Evolutionary conservation across 2,113 vertebrate genomes (phyloP), one percentile per base, ranked within the genome.

Genomic region (Crypturellus undulatus): DNA sequence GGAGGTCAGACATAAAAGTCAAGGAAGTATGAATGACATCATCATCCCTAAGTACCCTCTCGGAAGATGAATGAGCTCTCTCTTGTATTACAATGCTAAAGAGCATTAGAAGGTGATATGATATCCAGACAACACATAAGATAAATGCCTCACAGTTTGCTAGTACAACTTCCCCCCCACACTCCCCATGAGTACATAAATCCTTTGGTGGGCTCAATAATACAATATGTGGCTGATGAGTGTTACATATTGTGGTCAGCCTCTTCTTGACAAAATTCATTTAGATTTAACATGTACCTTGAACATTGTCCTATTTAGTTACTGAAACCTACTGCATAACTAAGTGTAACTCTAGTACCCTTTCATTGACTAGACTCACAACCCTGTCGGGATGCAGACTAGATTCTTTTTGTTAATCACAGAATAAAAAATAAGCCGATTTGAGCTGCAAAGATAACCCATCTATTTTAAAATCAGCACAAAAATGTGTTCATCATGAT

Each of bases 21-120:
- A 95, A 90, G 94, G 92, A 98, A 97, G 97, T 97, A 98, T 98
- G 90, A 96, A 95, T 96, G 98, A 98, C 98, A 98, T 98, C 98
- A 98, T 98, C 96, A 96, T 96, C 93, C 94, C 87, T 96, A 95
- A 97, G 96, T 92, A 94, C 62, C 77, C 93, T 87, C 86, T 95
- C 60, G 30, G 92, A 97, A 95, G 92, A 83, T 97, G 94, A 98
- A 97, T 94, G 96, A 89, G 93, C 92, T 85, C 98, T 97, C 96
- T 96, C 96, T 97, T 97, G 97, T 97, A 96, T 87, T 96, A 93
- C 96, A 94, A 96, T 96, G 97, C 96, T 98, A 98, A 98, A 98
- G 97, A 97, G 96, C 96, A 98, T 98, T 98, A 98, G 97, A 97
- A 97, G 97, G 87, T 95, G 97, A 98, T 98, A 97, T 98, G 95